Evolutionary conservation across 2,113 vertebrate species (phyloP).

Genomic region (Cyprinodon brontotheroides): DNA sequence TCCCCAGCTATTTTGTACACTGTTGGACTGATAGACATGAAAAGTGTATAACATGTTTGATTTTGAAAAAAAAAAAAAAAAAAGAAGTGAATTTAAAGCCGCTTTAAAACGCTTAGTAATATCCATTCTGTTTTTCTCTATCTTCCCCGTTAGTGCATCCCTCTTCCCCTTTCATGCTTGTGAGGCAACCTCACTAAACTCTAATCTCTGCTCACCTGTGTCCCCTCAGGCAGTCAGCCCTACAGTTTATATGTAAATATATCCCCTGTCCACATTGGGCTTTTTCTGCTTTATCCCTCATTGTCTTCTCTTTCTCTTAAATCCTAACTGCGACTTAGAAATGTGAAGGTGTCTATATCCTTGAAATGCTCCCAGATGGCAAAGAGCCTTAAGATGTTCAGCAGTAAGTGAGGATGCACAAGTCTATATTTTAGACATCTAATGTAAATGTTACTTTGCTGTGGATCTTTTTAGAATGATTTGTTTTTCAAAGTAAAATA

Average conservation of each 20-base stretch:
- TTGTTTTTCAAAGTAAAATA: no score
- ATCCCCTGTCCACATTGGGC: background rate
- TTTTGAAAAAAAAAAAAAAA: background rate
- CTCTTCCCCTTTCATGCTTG: background rate
- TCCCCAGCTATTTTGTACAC: background rate
- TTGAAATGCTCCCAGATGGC: background rate
- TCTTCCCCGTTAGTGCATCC: background rate
- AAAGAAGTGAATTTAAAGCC: background rate
- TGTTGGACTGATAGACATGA: background rate
- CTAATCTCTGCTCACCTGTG: conserved; percentile 1
- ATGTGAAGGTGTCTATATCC: background rate
- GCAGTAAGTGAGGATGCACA: background rate
- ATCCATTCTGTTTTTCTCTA: background rate
- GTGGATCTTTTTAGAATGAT: no score
- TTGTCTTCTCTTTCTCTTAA: background rate
- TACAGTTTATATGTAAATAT: background rate
- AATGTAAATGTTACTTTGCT: no score
- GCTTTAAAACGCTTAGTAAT: background rate
- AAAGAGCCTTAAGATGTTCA: background rate
- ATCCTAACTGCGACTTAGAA: background rate
- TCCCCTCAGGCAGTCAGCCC: background rate
- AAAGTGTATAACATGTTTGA: no score
- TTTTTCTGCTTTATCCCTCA: background rate
- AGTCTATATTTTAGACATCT: background rate
- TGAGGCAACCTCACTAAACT: conserved; percentile 1